A percentile compares a stretch with the other conserved stretches of the same genome.
These are phyloP conservation scores for Toxostoma redivivum DNA, from an alignment of 2,113 vertebrate species.

Conservation along the genomic window DNA sequence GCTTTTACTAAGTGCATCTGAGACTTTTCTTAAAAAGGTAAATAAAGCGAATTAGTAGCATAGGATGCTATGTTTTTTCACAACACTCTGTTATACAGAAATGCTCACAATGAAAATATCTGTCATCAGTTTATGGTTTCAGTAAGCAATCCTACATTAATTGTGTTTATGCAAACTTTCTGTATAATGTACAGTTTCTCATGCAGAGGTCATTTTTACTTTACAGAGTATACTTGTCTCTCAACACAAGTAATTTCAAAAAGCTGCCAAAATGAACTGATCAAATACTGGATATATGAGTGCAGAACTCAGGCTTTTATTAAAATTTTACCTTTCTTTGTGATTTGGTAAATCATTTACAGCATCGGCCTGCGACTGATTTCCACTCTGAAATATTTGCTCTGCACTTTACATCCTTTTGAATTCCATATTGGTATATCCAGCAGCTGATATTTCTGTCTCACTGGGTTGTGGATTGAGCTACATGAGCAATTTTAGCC, in stretches of 20 bases:
- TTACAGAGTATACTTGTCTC: not conserved
- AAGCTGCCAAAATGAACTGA: constrained; percentile 7
- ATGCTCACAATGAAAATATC: constrained; percentile 46
- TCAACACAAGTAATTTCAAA: not conserved
- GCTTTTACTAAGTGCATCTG: constrained; percentile 75
- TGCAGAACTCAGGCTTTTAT: not conserved
- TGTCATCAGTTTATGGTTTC: constrained; percentile 62
- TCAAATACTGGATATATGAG: not conserved
- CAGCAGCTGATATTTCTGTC: not conserved
- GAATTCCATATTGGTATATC: not conserved
- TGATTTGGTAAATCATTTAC: constrained; percentile 3
- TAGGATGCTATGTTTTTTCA: constrained; percentile 1
- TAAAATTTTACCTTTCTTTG: not conserved
- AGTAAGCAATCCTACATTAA: constrained; percentile 32
- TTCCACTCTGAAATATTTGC: not conserved
- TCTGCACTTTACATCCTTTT: not conserved
- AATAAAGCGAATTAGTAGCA: constrained; percentile 76
- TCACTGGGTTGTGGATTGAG: not conserved
- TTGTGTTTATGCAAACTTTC: constrained; percentile 55
- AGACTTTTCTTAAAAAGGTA: constrained; percentile 63
- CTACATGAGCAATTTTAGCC: not conserved
- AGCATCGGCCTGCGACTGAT: not conserved
- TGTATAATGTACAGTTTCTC: not conserved
- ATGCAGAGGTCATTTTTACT: constrained; percentile 51
- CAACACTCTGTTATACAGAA: constrained; percentile 34